phyloP scores from a whole-genome alignment of 2,888 invertebrate species.

The Sympetrum striolatum region DNA sequence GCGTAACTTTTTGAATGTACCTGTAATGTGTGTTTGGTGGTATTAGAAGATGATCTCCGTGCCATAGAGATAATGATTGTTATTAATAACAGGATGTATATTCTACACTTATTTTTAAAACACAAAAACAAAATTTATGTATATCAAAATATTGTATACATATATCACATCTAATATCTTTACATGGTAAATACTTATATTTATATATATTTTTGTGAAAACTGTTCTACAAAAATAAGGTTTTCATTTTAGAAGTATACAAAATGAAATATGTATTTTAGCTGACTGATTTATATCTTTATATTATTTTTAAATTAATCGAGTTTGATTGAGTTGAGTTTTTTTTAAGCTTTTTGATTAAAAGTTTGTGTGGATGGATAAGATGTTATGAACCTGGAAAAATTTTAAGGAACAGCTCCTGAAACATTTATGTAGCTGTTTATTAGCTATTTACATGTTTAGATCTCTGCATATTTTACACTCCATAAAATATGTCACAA shows the following conservation, averaged over 20 bases:
- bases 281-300: constrained; percentile 1
- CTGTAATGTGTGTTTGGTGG: constrained; percentile 30
- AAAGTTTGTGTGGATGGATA: neutral
- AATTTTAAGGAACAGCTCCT: neutral
- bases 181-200: constrained; percentile 40
- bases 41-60: constrained; percentile 41
- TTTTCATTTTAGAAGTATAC: constrained; percentile 32
- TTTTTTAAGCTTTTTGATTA: neutral
- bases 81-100: constrained; percentile 41
- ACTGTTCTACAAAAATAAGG: constrained; percentile 38
- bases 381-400: neutral
- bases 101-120: constrained; percentile 38
- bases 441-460: neutral
- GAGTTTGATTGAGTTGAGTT: neutral
- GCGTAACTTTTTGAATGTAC: constrained; percentile 36
- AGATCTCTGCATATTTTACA: neutral
- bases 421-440: neutral
- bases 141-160: constrained; percentile 39
- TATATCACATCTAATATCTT: constrained; percentile 39
- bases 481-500: neutral
- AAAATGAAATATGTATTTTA: neutral
- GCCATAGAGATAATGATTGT: constrained; percentile 37
- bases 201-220: constrained; percentile 40
- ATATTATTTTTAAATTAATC: neutral
- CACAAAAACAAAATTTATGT: constrained; percentile 39